Base-by-base conservation (phyloP, 2,797 vertebrate genomes). In the Myotis findleyi region DNA sequence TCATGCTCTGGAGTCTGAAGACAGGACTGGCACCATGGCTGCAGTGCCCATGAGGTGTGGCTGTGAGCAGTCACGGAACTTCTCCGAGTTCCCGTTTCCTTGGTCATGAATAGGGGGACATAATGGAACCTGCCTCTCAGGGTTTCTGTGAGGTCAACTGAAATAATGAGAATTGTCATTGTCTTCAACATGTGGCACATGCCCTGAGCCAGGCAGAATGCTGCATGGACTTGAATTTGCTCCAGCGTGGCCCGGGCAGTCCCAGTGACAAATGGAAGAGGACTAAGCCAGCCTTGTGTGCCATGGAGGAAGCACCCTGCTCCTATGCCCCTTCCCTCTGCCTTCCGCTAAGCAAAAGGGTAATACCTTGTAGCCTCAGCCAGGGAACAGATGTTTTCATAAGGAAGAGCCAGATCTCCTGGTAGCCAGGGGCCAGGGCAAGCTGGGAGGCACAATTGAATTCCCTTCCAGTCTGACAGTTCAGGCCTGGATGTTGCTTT, bases 401-500 rank as follows among this genome's bases (percentile, higher is more conserved):
- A 69, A 8, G 44, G 75, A 84, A 86, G 80, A 94, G 92, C 90
- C 59, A 68, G 69, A 36, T 76, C 90, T 89, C 36, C 53, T 55
- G 84, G 96, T 87, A 87, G 96, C 93, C 95, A 90, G 96, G 95
- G 95, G 84, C 87, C 64, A 12, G 64, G 94, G 87, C 90, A 71
- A 4, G 30, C 23, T 36, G 93, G 79, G 94, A 93, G 57, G 90
- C 92, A 94, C 95, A 96, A 93, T 89, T 97, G 93, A 96, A 96
- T 97, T 85, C 79, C 81, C 55, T 64, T 95, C 91, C 91, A 96
- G 96, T 93, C 96, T 97, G 93, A 97, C 92, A 68, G 96, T 96
- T 97, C 90, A 87, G 96, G 93, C 93, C 95, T 95, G 57, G 72
- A 94, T 96, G 96, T 83, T 96, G 83, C 97, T 97, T 97, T 97